Evolutionary conservation across 2,113 vertebrate species (phyloP).

Genomic region (Hemibagrus wyckioides): DNA sequence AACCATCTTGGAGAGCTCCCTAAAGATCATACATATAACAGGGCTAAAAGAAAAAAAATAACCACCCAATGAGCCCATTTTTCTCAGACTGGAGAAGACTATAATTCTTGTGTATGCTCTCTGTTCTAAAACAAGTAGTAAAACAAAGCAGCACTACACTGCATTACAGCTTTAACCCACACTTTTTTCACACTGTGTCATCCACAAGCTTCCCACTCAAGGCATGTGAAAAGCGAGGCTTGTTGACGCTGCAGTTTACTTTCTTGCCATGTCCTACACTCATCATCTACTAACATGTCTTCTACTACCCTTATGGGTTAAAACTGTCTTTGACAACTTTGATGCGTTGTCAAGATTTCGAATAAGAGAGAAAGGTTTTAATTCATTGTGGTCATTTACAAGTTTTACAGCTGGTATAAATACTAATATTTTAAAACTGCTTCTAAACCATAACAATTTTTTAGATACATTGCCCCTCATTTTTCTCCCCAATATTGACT

Average conservation of each 20-base stretch:
- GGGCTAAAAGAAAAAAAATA: background rate
- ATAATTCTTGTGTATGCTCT: slow-evolving; percentile 1
- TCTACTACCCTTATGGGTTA: background rate
- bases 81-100: background rate
- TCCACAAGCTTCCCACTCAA: slow-evolving; percentile 38
- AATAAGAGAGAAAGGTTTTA: background rate
- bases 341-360: background rate
- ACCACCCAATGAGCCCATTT: background rate
- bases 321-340: background rate
- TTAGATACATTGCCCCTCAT: background rate
- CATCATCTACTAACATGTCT: background rate
- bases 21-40: background rate
- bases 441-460: background rate
- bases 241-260: slow-evolving; percentile 48
- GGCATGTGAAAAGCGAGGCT: slow-evolving; percentile 51
- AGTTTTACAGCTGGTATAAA: background rate
- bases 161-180: background rate
- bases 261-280: background rate
- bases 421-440: background rate
- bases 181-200: slow-evolving; percentile 28
- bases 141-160: background rate
- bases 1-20: background rate
- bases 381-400: background rate
- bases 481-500: background rate
- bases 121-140: slow-evolving; percentile 3